These are phyloP conservation scores for Nudaria mundana DNA, from an alignment of 2,888 invertebrate genomes.

Conservation along the genomic window DNA sequence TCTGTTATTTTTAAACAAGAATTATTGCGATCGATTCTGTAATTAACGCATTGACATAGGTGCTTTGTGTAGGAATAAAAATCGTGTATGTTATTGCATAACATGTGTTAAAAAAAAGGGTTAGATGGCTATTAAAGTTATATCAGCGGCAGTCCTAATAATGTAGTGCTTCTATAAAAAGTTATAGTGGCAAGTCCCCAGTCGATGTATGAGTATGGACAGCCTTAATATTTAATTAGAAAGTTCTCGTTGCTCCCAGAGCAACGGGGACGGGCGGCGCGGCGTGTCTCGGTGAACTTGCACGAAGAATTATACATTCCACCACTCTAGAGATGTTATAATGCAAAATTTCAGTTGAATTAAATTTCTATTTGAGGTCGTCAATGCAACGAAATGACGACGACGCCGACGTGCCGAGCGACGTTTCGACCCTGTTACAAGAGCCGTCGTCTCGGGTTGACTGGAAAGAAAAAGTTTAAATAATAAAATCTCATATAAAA, in stretches of 20 bases:
- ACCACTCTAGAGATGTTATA: conserved; percentile 49
- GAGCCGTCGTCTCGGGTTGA: too few relatives aligned
- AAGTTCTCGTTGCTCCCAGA: conserved; percentile 50
- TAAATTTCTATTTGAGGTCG: conserved; percentile 22
- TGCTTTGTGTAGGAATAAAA: background rate
- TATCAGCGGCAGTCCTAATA: conserved; percentile 9
- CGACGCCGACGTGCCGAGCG: too few relatives aligned
- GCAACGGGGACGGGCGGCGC: conserved; percentile 26
- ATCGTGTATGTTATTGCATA: background rate
- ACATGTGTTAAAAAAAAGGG: conserved; percentile 8
- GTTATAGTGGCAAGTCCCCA: conserved; percentile 35
- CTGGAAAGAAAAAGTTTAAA: too few relatives aligned
- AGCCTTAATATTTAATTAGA: conserved; percentile 68
- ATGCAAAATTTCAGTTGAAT: conserved; percentile 45
- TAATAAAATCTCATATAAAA: too few relatives aligned
- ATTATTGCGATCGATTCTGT: too few relatives aligned
- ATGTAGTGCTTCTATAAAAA: conserved; percentile 35
- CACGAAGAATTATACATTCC: conserved; percentile 60
- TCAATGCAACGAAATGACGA: too few relatives aligned
- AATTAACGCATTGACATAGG: background rate
- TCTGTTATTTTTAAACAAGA: too few relatives aligned
- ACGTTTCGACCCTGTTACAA: too few relatives aligned
- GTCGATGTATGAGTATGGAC: conserved; percentile 44
- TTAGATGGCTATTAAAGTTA: background rate
- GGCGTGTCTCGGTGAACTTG: conserved; percentile 46